phyloP scores from a whole-genome alignment of 2,797 vertebrate species.

The Sebastes kiyomatsui region DNA sequence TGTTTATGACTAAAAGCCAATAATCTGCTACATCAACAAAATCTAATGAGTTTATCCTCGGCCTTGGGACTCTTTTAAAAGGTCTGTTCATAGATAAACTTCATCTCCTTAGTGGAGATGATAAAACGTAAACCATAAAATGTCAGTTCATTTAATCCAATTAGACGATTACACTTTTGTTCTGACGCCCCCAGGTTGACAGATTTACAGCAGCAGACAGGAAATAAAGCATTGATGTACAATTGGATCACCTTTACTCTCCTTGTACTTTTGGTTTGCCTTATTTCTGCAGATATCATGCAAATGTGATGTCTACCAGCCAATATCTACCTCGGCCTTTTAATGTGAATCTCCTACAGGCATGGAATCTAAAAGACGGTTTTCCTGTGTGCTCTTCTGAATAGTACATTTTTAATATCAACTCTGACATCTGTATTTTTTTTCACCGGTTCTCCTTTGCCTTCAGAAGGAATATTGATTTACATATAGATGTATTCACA shows the following conservation, averaged over 20 bases:
- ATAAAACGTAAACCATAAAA: neutral
- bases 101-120: neutral
- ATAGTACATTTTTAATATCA: slow-evolving; percentile 34
- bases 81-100: neutral
- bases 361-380: neutral
- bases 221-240: neutral
- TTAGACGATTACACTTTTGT: neutral
- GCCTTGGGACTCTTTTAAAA: neutral
- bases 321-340: neutral
- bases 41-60: slow-evolving; percentile 15
- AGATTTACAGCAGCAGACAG: neutral
- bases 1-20: neutral
- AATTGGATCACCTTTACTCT: neutral
- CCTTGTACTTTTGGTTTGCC: neutral
- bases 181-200: neutral
- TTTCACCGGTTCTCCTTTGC: neutral
- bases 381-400: neutral
- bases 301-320: neutral
- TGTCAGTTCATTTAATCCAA: neutral
- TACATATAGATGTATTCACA: slow-evolving; percentile 43
- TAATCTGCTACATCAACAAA: slow-evolving; percentile 10
- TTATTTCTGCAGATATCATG: neutral
- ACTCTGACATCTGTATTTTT: slow-evolving; percentile 25
- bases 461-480: slow-evolving; percentile 32
- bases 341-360: neutral